Conservation (phyloP, 2,113 vertebrate genomes). For the Trichomycterus rosablanca region DNA sequence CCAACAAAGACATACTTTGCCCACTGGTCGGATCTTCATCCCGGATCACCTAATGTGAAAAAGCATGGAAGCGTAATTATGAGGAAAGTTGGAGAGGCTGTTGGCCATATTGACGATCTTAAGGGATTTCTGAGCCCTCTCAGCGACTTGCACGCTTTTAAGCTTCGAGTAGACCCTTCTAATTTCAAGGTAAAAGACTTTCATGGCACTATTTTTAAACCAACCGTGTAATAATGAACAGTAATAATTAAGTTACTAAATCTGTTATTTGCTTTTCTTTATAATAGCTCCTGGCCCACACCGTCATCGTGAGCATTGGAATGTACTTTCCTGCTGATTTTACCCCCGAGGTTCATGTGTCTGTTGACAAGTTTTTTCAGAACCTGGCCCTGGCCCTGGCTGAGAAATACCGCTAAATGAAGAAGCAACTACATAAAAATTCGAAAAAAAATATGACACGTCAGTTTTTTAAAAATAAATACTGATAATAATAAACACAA, state of each 20-base stretch:
- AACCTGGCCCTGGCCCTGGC: constrained; percentile 28
- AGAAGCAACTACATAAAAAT: neutral
- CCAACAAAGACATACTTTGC: constrained; percentile 77
- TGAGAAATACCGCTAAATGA: constrained; percentile 37
- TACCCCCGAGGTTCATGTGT: constrained; percentile 32
- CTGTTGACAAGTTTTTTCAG: constrained; percentile 33
- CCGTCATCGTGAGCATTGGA: neutral
- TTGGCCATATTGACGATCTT: constrained; percentile 65
- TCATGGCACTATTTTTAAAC: neutral
- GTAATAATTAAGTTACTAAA: neutral
- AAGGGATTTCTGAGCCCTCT: constrained; percentile 53
- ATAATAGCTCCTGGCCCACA: constrained; percentile 8
- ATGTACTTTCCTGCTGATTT: constrained; percentile 13
- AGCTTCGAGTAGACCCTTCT: constrained; percentile 78
- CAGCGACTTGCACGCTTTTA: constrained; percentile 78
- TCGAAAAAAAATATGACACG: neutral
- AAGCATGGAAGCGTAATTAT: constrained; percentile 69
- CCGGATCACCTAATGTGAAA: constrained; percentile 58
- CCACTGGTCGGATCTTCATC: constrained; percentile 65
- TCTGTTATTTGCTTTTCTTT: neutral
- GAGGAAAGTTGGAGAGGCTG: constrained; percentile 57
- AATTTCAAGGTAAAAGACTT: constrained; percentile 77
- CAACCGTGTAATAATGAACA: neutral
- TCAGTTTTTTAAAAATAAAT: no score
- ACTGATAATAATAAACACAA: no score